Evolutionary conservation across 2,888 invertebrate genomes (phyloP).

Genomic region (Melolontha melolontha): DNA sequence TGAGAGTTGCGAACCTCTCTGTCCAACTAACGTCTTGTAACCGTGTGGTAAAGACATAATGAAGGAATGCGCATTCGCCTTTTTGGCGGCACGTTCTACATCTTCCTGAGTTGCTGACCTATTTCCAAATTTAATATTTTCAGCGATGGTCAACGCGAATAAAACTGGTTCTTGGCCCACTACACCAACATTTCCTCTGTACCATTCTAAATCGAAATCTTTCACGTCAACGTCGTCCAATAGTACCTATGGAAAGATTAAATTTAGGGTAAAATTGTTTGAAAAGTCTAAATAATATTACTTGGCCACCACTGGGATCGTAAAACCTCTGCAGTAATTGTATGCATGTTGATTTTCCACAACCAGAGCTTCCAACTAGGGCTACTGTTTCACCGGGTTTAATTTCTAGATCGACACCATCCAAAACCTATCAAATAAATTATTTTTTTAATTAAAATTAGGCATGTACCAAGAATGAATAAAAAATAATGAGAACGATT

Average conservation of each 20-base stretch:
- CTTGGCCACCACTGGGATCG: slow-evolving; percentile 75
- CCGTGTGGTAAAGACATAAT: slow-evolving; percentile 81
- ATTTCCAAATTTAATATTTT: slow-evolving; percentile 87
- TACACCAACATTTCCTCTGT: slow-evolving; percentile 85
- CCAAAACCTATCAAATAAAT: slow-evolving; percentile 67
- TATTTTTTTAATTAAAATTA: no score
- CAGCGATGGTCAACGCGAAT: slow-evolving; percentile 85
- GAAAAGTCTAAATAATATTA: slow-evolving; percentile 60
- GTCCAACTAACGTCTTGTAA: slow-evolving; percentile 87
- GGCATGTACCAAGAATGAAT: no score
- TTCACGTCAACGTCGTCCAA: slow-evolving; percentile 78
- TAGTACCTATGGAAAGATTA: slow-evolving; percentile 65
- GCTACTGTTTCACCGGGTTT: slow-evolving; percentile 82
- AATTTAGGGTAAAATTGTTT: no score
- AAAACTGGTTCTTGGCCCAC: slow-evolving; percentile 93
- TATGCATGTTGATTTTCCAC: slow-evolving; percentile 83
- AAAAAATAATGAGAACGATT: no score
- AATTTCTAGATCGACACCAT: slow-evolving; percentile 75
- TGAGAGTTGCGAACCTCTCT: slow-evolving; percentile 83
- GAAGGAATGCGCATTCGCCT: slow-evolving; percentile 84
- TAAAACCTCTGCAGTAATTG: slow-evolving; percentile 82
- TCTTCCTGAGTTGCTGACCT: slow-evolving; percentile 74
- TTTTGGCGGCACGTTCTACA: slow-evolving; percentile 76
- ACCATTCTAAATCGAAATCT: slow-evolving; percentile 81
- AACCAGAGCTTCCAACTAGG: slow-evolving; percentile 78